A percentile compares a stretch with the other conserved stretches of the same genome.
These are phyloP conservation scores for Corydoras sp. DNA, from an alignment of 2,113 vertebrate species.

Conservation along the genomic window DNA sequence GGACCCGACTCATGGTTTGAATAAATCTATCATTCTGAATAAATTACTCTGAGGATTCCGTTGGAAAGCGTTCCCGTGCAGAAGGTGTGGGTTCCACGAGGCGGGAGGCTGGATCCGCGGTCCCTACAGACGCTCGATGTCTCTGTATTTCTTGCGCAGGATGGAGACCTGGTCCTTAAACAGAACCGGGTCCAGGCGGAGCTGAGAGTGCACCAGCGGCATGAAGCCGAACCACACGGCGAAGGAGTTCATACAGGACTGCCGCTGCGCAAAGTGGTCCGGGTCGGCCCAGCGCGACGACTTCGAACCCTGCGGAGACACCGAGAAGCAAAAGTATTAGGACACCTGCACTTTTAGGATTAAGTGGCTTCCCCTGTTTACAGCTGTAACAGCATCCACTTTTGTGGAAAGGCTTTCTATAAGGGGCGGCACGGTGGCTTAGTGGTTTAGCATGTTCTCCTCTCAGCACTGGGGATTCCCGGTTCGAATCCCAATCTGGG, in stretches of 20 bases:
- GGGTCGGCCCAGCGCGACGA: slow-evolving; percentile 73
- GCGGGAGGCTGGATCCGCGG: background rate
- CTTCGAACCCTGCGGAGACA: slow-evolving; percentile 60
- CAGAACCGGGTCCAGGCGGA: slow-evolving; percentile 71
- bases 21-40: too few species aligned
- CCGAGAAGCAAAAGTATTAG: background rate
- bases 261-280: slow-evolving; percentile 73
- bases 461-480: too few species aligned
- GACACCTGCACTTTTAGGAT: background rate
- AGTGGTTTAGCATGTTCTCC: too few species aligned
- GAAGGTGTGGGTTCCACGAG: background rate
- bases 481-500: too few species aligned
- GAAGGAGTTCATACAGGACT: slow-evolving; percentile 73
- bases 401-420: too few species aligned
- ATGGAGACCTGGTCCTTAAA: slow-evolving; percentile 78
- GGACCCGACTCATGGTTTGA: too few species aligned
- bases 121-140: slow-evolving; percentile 68
- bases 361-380: too few species aligned
- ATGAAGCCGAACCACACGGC: slow-evolving; percentile 70
- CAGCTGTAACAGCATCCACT: too few species aligned
- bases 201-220: slow-evolving; percentile 71
- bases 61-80: background rate
- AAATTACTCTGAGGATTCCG: too few species aligned
- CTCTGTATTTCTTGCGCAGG: slow-evolving; percentile 72
- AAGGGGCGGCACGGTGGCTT: too few species aligned